Evolutionary conservation across 2,113 vertebrate species (phyloP), one percentile per base, ranked within the genome.

Genomic region (Heterochromis multidens): DNA sequence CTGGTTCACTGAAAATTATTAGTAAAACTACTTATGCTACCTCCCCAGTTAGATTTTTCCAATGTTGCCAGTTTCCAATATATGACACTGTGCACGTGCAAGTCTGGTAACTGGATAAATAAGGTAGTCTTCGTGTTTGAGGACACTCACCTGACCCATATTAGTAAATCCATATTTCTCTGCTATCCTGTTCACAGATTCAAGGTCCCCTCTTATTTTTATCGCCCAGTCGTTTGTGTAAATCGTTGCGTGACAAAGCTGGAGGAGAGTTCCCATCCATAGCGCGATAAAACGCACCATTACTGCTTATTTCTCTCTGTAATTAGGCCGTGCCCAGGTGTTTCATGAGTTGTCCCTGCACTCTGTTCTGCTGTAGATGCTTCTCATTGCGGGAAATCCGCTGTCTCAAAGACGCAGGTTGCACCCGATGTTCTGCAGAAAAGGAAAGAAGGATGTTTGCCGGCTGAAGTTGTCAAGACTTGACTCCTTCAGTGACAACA

Each of bases 181-280:
- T 60, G 98, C 97, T 82, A 98, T 97, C 89, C 95, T 91, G 95
- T 96, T 89, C 86, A 97, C 98, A 93, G 96, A 94, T 37, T 95
- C 88, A 12, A 90, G 88, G 70, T 96, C 96, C 57, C 97, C 97
- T 27, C 92, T 74, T 85, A 99, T 97, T 92, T 96, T 96, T 80
- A 99, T 93, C 3, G 97, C 98, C 98, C 98, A 99, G 92, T 98
- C 96, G 95, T 99, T 98, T 84, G 97, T 99, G 94, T 97, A 99
- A 60, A 97, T 90, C 21, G 94, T 90, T 78, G 96, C 95, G 52
- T 96, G 92, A 93, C 96, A 96, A 83, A 95, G 88, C 3, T 96
- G 97, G 11, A 98, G 90, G 57, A 97, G 79, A 80, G 96, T 92
- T 65, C 95, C 96, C 80, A 97, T 93, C 90, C 96, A 95, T 84